Evolutionary conservation across 2,797 vertebrate genomes (phyloP).

Genomic region (Sphaeramia orbicularis): DNA sequence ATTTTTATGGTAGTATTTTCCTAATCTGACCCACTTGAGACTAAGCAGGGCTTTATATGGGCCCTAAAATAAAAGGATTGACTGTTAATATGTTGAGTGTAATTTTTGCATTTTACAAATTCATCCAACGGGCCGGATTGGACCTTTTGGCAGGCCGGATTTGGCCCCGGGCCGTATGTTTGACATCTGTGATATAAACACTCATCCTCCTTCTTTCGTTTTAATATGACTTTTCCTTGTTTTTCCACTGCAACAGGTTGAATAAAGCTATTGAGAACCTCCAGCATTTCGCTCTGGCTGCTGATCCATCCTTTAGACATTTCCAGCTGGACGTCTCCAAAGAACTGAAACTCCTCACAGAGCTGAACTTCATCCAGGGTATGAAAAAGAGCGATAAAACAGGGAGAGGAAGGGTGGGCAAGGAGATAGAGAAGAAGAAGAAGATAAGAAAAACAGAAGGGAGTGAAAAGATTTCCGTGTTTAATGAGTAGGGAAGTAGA

Average conservation of each 20-base stretch:
- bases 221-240: neutral
- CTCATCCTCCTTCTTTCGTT: neutral
- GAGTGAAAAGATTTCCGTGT: conserved; percentile 1
- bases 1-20: no score
- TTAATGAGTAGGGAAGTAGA: no score
- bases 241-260: conserved; percentile 80
- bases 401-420: no score
- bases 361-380: conserved; percentile 94
- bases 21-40: no score
- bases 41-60: no score
- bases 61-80: no score
- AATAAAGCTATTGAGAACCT: conserved; percentile 91
- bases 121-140: no score
- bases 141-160: no score
- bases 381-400: conserved; percentile 34
- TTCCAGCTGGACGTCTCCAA: conserved; percentile 95
- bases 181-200: conserved; percentile 26
- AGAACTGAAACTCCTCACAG: conserved; percentile 93
- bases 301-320: conserved; percentile 92
- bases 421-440: neutral
- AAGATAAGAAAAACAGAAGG: neutral
- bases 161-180: no score
- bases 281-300: conserved; percentile 91
- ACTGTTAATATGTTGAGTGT: no score
- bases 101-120: no score